A percentile compares a stretch with the other conserved stretches of the same genome.
phyloP scores from a whole-genome alignment of 2,797 vertebrate species.

The Enoplosus armatus region DNA sequence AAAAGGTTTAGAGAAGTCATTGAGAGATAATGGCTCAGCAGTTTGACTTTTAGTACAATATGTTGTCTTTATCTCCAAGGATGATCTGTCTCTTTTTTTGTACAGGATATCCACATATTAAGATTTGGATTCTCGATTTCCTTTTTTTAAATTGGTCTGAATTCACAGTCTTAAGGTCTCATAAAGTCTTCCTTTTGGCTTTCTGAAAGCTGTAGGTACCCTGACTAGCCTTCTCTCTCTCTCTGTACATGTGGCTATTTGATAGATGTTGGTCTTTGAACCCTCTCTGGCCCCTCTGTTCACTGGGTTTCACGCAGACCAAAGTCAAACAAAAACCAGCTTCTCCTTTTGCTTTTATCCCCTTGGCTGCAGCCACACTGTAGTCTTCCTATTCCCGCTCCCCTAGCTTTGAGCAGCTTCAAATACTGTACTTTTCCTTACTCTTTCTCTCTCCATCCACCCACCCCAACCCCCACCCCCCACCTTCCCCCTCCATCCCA shows the following conservation, averaged over 20 bases:
- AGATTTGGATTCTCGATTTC: no score
- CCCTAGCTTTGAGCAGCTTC: constrained; percentile 10
- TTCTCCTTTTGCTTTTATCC: constrained; percentile 10
- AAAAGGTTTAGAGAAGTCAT: neutral
- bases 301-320: constrained; percentile 5
- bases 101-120: neutral
- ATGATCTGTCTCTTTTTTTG: constrained; percentile 3
- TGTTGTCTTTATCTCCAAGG: constrained; percentile 1
- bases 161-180: neutral
- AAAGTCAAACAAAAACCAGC: constrained; percentile 32
- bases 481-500: constrained; percentile 40
- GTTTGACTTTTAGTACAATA: constrained; percentile 5
- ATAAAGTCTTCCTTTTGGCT: neutral
- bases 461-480: neutral
- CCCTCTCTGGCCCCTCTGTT: neutral
- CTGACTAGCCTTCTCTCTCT: no score
- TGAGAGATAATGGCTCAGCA: neutral
- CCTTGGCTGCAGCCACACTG: neutral
- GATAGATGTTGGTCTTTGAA: constrained; percentile 24
- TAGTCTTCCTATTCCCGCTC: constrained; percentile 5
- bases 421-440: constrained; percentile 15
- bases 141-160: neutral
- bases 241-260: constrained; percentile 16
- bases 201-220: neutral
- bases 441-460: neutral